Evolutionary conservation across 2,797 vertebrate species (phyloP).

Genomic region (Sciurus vulgaris): DNA sequence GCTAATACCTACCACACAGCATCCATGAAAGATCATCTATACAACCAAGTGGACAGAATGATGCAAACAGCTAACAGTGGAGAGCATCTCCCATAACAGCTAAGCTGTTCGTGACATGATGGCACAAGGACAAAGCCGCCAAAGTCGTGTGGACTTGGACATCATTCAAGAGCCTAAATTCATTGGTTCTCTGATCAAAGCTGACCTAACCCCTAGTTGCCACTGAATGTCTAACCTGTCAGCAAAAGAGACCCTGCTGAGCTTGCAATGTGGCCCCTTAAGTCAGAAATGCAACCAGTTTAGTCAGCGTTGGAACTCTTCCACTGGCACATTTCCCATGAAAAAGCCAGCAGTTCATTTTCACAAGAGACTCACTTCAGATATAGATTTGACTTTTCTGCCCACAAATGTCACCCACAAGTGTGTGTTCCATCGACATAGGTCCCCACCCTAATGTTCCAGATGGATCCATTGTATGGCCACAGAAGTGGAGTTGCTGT

Average conservation of each 20-base stretch:
- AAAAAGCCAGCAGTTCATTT: not conserved
- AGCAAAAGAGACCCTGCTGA: not conserved
- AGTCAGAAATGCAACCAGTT: not conserved
- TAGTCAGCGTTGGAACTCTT: not conserved
- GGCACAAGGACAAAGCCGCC: not conserved
- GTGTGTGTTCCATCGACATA: not conserved
- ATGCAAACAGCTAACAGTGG: not conserved
- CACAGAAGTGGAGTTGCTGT: too few relatives aligned
- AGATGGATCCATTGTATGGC: not conserved
- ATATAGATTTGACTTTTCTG: not conserved
- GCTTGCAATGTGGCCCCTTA: not conserved
- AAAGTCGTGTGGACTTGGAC: not conserved
- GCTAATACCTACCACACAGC: not conserved
- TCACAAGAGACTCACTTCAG: not conserved
- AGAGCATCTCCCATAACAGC: not conserved
- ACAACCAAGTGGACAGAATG: not conserved
- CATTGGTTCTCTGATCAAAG: not conserved
- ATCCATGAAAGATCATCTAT: not conserved
- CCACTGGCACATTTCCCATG: not conserved
- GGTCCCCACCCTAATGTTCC: not conserved
- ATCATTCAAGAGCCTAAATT: not conserved
- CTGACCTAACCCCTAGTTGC: not conserved
- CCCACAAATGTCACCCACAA: not conserved
- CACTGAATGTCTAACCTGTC: not conserved
- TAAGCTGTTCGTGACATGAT: not conserved